These are phyloP conservation scores for Sabellastarte sp. DNA, from an alignment of 2,888 invertebrate genomes.

Conservation along the genomic window DNA sequence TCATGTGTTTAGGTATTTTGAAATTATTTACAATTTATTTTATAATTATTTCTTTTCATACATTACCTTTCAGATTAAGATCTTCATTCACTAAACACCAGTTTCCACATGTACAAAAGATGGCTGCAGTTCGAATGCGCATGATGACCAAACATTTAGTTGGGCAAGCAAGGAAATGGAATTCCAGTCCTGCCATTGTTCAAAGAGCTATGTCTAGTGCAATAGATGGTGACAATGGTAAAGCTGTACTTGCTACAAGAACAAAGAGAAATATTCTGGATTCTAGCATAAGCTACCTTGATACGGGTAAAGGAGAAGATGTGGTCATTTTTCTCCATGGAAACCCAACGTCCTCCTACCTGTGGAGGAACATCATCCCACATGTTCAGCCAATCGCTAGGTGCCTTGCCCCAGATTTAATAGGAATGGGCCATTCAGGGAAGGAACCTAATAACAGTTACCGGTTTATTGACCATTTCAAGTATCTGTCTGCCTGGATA, in stretches of 20 bases:
- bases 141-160: too few relatives aligned
- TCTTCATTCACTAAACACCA: too few relatives aligned
- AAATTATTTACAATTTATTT: too few relatives aligned
- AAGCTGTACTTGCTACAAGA: neutral
- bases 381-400: conserved; percentile 14
- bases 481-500: conserved; percentile 18
- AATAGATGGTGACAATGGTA: too few relatives aligned
- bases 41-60: too few relatives aligned
- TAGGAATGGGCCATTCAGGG: conserved; percentile 22
- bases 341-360: conserved; percentile 18
- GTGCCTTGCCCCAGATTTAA: conserved; percentile 18
- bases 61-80: too few relatives aligned
- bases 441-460: conserved; percentile 6
- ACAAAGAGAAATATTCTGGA: neutral
- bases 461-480: conserved; percentile 15
- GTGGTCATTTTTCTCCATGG: conserved; percentile 5
- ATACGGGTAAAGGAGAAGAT: neutral
- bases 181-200: too few relatives aligned
- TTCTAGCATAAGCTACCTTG: conserved; percentile 2
- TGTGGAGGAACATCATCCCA: conserved; percentile 21
- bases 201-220: too few relatives aligned
- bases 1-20: too few relatives aligned
- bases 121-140: too few relatives aligned
- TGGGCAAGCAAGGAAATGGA: too few relatives aligned
- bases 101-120: too few relatives aligned